Evolutionary conservation across 1,140 invertebrate genomes (phyloP).

Genomic region (Eubasilissa regina): DNA sequence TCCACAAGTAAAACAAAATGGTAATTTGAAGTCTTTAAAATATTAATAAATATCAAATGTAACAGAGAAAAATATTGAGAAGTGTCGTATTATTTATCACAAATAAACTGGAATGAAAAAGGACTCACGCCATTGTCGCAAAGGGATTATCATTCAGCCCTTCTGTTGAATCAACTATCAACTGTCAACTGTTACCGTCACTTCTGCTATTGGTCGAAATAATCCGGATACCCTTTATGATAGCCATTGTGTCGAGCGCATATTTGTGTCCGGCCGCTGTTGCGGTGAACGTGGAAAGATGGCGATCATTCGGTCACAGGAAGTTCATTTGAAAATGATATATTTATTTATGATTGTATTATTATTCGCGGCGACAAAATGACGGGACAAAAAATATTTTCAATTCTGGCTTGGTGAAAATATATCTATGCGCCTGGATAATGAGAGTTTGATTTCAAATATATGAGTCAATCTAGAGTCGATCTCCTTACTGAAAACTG

Average conservation of each 20-base stretch:
- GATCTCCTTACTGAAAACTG: too few species aligned
- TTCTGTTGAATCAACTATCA: conserved; percentile 30
- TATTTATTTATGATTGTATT: too few species aligned
- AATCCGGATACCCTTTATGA: background rate
- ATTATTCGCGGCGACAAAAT: too few species aligned
- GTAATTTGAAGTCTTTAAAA: too few species aligned
- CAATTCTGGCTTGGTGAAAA: too few species aligned
- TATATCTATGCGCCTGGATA: too few species aligned
- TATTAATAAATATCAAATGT: too few species aligned
- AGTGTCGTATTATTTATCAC: conserved; percentile 1
- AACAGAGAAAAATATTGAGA: conserved; percentile 5
- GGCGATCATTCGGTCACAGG: background rate
- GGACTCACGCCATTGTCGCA: background rate
- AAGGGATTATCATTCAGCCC: conserved; percentile 18
- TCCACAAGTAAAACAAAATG: too few species aligned
- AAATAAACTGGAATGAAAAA: conserved; percentile 8
- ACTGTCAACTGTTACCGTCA: conserved; percentile 15
- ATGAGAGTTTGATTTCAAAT: too few species aligned
- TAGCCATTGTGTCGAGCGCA: background rate
- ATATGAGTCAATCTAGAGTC: too few species aligned
- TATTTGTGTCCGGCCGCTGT: background rate
- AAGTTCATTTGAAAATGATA: too few species aligned
- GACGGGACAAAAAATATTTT: too few species aligned
- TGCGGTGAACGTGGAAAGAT: background rate
- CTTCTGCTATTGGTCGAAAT: conserved; percentile 10